Evolutionary conservation across 2,797 vertebrate species (phyloP).

Genomic region (Etheostoma perlongum): DNA sequence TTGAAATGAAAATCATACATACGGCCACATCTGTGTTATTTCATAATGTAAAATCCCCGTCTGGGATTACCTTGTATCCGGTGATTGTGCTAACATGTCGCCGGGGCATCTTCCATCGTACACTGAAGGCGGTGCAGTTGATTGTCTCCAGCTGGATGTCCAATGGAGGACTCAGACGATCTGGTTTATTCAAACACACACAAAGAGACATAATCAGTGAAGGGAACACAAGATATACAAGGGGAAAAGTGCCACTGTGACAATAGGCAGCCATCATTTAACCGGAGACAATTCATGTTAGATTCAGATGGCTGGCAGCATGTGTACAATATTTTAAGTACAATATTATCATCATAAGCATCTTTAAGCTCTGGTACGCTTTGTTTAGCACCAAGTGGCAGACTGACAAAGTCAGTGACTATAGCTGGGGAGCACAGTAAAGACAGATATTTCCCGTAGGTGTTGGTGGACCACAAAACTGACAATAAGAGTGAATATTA

Average conservation of each 20-base stretch:
- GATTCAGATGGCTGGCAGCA: background rate
- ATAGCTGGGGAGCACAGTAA: background rate
- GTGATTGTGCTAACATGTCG: slow-evolving; percentile 87
- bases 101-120: slow-evolving; percentile 93
- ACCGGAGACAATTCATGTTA: background rate
- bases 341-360: background rate
- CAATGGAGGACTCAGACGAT: slow-evolving; percentile 90
- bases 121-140: slow-evolving; percentile 92
- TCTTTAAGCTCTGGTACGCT: background rate
- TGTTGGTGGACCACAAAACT: background rate
- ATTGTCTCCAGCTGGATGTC: slow-evolving; percentile 89
- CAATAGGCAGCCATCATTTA: background rate
- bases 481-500: background rate
- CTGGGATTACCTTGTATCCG: slow-evolving; percentile 89
- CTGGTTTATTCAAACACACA: slow-evolving; percentile 74
- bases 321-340: background rate
- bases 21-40: background rate
- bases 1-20: background rate
- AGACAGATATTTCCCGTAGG: background rate
- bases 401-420: background rate
- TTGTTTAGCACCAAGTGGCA: background rate
- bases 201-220: slow-evolving; percentile 21
- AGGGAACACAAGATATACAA: background rate
- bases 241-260: background rate
- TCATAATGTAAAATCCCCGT: background rate